Base-by-base conservation (phyloP, 2,797 vertebrate genomes). In the Lacerta viridis region DNA sequence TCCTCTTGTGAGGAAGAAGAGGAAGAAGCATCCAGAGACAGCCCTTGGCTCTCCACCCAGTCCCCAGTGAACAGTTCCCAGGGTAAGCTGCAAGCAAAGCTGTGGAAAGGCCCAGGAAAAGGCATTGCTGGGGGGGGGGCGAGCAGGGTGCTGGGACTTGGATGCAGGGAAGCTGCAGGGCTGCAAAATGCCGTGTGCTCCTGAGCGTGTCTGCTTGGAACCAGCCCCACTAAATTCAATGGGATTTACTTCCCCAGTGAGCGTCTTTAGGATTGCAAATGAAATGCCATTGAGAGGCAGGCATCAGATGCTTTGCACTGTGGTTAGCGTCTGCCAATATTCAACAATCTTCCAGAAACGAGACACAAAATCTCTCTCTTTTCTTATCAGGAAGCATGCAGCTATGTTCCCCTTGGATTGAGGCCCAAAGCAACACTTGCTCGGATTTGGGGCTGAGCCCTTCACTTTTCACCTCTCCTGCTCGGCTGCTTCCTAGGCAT, bases 21-120 rank as follows among this genome's bases (percentile, higher is more conserved):
- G 66, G 91, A 92, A 17, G 87, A 92, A 46, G 55, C 43, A 23
- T 68, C 72, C 41, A 86, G 83, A 17, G 15, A 77, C 17, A 92
- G 94, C 61, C 95, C 94, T 71, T 97, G 96, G 96, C 93, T 97
- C 76, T 92, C 94, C 17, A 89, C 88, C 61, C 91, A 94, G 83
- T 91, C 79, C 33, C 36, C 84, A 33, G 85, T 93, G 36, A 74
- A 75, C 77, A 84, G 75, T 69, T 69, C 86, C 71, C 74, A 64
- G 18, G 92, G 96, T 96, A 83, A 96, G 84, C 36, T 64, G 50
- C 74, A 23, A 1, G 3, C 7, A 39, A 4, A 27, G 25, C 43
- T 68, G 18, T 33, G 43, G 20, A 23, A 59, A 43, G 3, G 17
- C 55, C 61, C 41, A 18, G 20, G 33, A 25, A 46, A 80, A 29